phyloP scores from a whole-genome alignment of 2,113 vertebrate species.

The Anguilla japonica region DNA sequence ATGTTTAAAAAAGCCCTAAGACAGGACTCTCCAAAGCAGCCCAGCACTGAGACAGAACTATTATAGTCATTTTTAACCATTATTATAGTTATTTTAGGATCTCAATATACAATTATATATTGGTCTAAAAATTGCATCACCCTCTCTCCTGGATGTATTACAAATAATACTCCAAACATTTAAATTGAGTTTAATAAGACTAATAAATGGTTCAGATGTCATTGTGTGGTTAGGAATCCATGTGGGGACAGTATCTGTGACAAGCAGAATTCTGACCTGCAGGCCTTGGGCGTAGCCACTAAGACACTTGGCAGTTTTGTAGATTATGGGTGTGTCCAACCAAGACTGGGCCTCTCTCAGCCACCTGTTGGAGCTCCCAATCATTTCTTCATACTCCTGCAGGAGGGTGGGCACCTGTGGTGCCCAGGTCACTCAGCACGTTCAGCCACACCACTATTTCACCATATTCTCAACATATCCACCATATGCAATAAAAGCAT shows the following conservation, averaged over 20 bases:
- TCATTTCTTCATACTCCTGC: constrained; percentile 80
- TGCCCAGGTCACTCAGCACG: neutral
- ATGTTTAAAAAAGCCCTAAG: neutral
- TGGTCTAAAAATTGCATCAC: too few species aligned
- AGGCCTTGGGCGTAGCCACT: constrained; percentile 72
- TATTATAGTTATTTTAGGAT: neutral
- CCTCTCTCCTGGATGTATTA: neutral
- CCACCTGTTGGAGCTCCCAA: constrained; percentile 75
- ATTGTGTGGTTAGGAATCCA: neutral
- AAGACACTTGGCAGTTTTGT: constrained; percentile 74
- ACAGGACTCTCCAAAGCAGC: neutral
- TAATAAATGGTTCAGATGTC: too few species aligned
- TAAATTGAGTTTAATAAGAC: neutral
- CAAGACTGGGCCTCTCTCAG: constrained; percentile 74
- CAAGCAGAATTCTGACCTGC: constrained; percentile 65
- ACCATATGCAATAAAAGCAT: neutral
- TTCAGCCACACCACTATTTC: neutral
- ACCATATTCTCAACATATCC: neutral
- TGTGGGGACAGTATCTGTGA: neutral
- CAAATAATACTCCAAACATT: neutral
- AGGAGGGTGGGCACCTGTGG: constrained; percentile 79
- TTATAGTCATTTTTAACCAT: neutral
- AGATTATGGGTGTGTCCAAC: constrained; percentile 66
- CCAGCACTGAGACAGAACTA: neutral
- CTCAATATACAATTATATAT: neutral